Evolutionary conservation across 2,113 vertebrate species (phyloP).

Genomic region (Sinocyclocheilus anshuiensis): DNA sequence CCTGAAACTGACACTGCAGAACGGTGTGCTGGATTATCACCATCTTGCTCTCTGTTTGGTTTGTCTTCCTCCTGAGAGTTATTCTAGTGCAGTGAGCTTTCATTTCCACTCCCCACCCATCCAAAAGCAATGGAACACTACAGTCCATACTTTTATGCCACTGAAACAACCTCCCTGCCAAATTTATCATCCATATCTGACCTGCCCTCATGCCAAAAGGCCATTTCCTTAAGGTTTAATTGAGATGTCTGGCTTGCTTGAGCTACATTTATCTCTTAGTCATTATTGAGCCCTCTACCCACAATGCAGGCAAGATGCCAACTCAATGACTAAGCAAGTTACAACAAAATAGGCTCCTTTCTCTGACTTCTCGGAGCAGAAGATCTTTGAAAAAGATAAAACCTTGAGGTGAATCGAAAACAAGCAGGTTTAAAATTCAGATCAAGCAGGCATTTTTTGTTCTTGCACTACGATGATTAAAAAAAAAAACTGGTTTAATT

Average conservation of each 20-base stretch:
- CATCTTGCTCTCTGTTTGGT: background rate
- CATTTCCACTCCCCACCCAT: background rate
- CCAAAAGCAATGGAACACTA: background rate
- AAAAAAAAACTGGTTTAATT: background rate
- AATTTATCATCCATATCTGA: constrained; percentile 6
- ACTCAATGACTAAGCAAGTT: background rate
- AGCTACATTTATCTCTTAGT: background rate
- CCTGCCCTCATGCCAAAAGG: constrained; percentile 13
- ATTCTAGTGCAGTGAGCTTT: background rate
- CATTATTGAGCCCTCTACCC: constrained; percentile 12
- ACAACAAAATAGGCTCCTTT: background rate
- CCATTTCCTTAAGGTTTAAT: constrained; percentile 31
- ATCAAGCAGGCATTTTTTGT: background rate
- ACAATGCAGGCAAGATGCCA: constrained; percentile 13
- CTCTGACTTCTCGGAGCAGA: background rate
- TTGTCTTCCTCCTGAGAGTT: background rate
- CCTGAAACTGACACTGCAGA: background rate
- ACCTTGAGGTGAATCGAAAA: background rate
- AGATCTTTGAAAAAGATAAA: background rate
- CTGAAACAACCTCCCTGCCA: background rate
- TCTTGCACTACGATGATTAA: background rate
- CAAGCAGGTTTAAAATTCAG: background rate
- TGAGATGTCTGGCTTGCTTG: constrained; percentile 4
- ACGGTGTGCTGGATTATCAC: background rate
- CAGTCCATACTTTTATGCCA: background rate